Base-by-base conservation (phyloP, 2,113 vertebrate genomes). In the Sorex araneus region DNA sequence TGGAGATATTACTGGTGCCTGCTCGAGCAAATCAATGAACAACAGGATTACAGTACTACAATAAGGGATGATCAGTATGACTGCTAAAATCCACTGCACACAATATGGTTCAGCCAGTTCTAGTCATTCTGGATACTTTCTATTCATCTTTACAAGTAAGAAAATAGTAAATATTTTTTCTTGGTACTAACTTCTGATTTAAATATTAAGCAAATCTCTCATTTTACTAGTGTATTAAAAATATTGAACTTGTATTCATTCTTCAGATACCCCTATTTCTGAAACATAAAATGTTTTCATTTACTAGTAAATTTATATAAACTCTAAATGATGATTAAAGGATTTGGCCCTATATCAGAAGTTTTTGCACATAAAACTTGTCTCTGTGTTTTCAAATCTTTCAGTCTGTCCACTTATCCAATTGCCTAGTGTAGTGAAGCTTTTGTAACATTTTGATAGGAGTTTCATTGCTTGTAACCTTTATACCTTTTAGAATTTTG, bases 401-500 rank as follows among this genome's bases (percentile, higher is more conserved):
- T 90, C 90, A 5, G 79, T 66, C 28, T 93, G 23, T 80, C 87
- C 64, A 92, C 40, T 88, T 50, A 80, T 95, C 93, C 74, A 40
- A 78, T 91, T 88, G 27, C 21, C 32, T 78, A 40, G 0, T 76
- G 96, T 94, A 57, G 32, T 50, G 9, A 80, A 28, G 50, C 47
- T 64, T 57, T 92, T 97, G 73, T 89, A 88, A 87, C 80, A 75
- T 87, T 79, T 84, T 57, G 54, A 18, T 84, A 57, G 57, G 5
- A 79, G 95, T 95, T 92, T 92, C 32, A 47, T 34, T 71, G 36
- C 19, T 96, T 36, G 40, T 43, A 96, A 86, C 91, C 94, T 95
- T 93, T 93, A 25, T 2, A 30, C n/a, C 40, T 94, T 84, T 89
- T 83, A 86, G 60, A 76, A n/a, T 87, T 95, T 92, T 86, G 6